Evolutionary conservation across 2,113 vertebrate species (phyloP), one percentile per base, ranked within the genome.

Genomic region (Periophthalmodon schlosseri): DNA sequence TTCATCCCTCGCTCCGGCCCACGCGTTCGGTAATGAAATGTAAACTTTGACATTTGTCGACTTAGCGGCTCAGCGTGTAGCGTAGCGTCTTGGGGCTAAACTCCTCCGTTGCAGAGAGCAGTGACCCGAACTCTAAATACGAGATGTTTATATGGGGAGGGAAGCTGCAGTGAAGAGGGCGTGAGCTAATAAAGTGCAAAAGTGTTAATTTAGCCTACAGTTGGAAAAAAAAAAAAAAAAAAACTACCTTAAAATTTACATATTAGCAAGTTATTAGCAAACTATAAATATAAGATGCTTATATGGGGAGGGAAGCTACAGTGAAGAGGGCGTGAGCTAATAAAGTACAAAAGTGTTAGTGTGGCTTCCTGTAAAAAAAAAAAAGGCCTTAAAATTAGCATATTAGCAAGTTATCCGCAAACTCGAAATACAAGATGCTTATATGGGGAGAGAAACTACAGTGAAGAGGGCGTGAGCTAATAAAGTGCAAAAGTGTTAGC

Each of bases 31-130:
- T 91, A 91, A 92, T 84, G 82, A 91, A 92, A 91, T 57, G 77
- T 88, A 90, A 92, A 91, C 86, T 90, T 85, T 91, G 87, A 90
- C 90, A 90, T 90, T 90, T 86, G 80, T 87, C 81, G 84, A 83
- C 75, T 81, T 68, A 68, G 67, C 81, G 76, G 68, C 79, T 78
- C 75, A 79, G 78, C 84, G 82, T 81, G 79, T 76, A 80, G 78
- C 73, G 66, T 74, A 65, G 66, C 12, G 58, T 73, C 80, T 79
- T 60, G 21, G 2, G 83, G 88, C 86, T 68, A 21, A 76, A 78
- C 65, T 18, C 36, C 34, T 44, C 28, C 52, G 72, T 79, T 13
- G 39, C 47, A 3, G 69, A n/a, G 7, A 66, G 73, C 71, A 65
- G 68, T 79, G 84, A 87, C 87, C 89, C 60, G 23, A 28, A 50